Evolutionary conservation across 2,113 vertebrate genomes (phyloP), one percentile per base, ranked within the genome.

Genomic region (Todiramphus chloris): DNA sequence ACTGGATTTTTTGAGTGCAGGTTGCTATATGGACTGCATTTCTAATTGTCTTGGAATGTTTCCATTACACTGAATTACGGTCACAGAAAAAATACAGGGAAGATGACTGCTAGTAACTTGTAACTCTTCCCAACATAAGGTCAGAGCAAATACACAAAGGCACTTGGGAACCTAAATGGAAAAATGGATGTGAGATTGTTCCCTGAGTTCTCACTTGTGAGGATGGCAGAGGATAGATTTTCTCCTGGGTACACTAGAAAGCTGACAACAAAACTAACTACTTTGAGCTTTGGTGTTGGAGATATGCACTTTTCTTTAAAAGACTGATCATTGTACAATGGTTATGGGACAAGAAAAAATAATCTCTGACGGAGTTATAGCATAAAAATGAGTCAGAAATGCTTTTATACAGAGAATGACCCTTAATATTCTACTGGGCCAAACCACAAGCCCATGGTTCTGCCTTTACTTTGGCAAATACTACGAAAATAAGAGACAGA

Each of bases 21-120:
- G 81, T 90, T 95, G 55, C 51, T 94, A 37, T 67, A 94, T 10
- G 66, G 64, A 73, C 62, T 94, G 39, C 10, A 8, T 94, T 91
- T 91, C 70, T 97, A 95, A 95, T 97, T 82, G 90, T 66, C 64
- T 91, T 86, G 91, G 37, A 94, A 83, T 63, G 67, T 37, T 96
- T 89, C 78, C 94, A 96, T 80, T 92, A 46, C 81, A 82, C 59
- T 94, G 89, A 89, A 89, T 80, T 88, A 85, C 8, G 55, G 75
- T 66, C 78, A 77, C 35, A 90, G 82, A 63, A 95, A 73, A 85
- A 90, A 62, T 43, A 82, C 1, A 77, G 89, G 69, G 94, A 95
- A 96, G 44, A 83, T 51, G 83, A 81, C 76, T 89, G 50, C 81
- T 79, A 88, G 70, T 53, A 89, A 77, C 92, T 92, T 94, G 37